Conservation (phyloP, 2,797 vertebrate genomes). For the Echiichthys vipera region DNA sequence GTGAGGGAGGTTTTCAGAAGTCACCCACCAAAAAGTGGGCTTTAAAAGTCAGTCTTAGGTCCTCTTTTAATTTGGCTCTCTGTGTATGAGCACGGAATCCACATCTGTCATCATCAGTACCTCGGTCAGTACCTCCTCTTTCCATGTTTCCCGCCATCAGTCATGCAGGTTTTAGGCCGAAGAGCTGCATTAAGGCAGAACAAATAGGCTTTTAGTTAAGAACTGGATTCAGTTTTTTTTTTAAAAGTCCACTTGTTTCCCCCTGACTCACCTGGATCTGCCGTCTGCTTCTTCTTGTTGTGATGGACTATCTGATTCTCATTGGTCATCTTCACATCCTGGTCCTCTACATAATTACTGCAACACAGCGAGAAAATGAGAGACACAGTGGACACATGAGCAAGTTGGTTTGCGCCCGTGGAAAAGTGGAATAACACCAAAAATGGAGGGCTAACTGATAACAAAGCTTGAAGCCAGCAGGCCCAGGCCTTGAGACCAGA, state of each 20-base stretch:
- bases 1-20: slow-evolving; percentile 20
- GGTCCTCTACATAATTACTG: slow-evolving; percentile 92
- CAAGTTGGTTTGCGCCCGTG: rapidly evolving
- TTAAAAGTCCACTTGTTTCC: background rate
- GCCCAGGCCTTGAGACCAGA: slow-evolving; percentile 43
- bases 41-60: slow-evolving; percentile 4
- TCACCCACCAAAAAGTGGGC: slow-evolving; percentile 17
- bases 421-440: slow-evolving; percentile 15
- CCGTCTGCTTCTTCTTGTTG: slow-evolving; percentile 88
- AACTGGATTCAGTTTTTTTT: background rate
- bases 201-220: slow-evolving; percentile 1
- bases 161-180: slow-evolving; percentile 96
- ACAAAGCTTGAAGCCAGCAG: slow-evolving; percentile 48
- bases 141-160: slow-evolving; percentile 84
- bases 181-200: slow-evolving; percentile 83
- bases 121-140: slow-evolving; percentile 86
- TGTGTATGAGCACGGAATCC: background rate
- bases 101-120: background rate
- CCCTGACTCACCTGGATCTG: slow-evolving; percentile 88
- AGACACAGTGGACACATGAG: slow-evolving; percentile 11
- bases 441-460: slow-evolving; percentile 33
- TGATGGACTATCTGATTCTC: slow-evolving; percentile 93
- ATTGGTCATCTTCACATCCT: slow-evolving; percentile 98
- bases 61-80: background rate
- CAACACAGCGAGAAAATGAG: slow-evolving; percentile 50